phyloP scores from a whole-genome alignment of 2,888 invertebrate species.

The Tribolium freemani region DNA sequence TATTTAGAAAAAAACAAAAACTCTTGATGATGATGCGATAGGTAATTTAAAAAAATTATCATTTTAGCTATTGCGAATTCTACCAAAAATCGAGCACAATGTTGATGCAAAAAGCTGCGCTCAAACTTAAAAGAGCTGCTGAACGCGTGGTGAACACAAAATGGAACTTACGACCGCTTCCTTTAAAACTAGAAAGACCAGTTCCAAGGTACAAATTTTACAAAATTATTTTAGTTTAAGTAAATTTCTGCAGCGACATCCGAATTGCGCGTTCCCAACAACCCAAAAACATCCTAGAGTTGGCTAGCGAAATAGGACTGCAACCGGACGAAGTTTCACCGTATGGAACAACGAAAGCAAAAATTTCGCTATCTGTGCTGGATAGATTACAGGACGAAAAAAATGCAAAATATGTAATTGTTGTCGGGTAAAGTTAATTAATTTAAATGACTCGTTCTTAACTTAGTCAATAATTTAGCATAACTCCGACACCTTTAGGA shows the following conservation, averaged over 20 bases:
- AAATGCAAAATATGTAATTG: constrained; percentile 93
- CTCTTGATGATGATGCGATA: too few relatives aligned
- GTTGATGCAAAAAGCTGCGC: constrained; percentile 95
- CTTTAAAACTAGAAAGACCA: constrained; percentile 76
- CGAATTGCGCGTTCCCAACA: constrained; percentile 89
- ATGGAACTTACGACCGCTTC: constrained; percentile 82
- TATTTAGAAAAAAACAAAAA: too few relatives aligned
- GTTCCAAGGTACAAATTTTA: constrained; percentile 82
- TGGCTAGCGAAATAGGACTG: constrained; percentile 90
- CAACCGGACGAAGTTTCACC: constrained; percentile 84
- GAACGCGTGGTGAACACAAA: constrained; percentile 71
- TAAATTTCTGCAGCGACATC: constrained; percentile 80
- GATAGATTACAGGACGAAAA: constrained; percentile 78
- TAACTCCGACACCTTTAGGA: constrained; percentile 98
- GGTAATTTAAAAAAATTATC: too few relatives aligned
- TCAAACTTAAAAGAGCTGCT: constrained; percentile 80
- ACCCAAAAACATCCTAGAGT: constrained; percentile 83
- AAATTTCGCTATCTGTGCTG: constrained; percentile 86
- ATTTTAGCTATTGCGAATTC: too few relatives aligned
- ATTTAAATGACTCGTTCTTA: not conserved
- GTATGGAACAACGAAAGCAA: constrained; percentile 96
- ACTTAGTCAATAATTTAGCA: constrained; percentile 70
- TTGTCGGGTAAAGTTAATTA: constrained; percentile 82
- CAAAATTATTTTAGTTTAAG: not conserved
- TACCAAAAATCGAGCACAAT: constrained; percentile 68